Conservation (phyloP, 2,797 vertebrate species). For the Hozukius guyotensis region DNA sequence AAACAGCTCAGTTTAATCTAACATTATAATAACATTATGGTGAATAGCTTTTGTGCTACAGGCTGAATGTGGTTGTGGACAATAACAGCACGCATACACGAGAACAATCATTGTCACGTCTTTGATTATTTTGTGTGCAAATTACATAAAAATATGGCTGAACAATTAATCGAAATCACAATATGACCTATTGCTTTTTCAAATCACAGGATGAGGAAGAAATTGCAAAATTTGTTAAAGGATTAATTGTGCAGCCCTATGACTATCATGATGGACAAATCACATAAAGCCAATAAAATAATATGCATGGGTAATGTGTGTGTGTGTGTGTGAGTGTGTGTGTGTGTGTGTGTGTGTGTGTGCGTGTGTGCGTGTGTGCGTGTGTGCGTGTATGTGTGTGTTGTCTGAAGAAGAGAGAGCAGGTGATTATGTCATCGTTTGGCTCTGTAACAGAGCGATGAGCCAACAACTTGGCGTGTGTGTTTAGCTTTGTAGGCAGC, state of each 20-base stretch:
- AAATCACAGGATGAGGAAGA: no score
- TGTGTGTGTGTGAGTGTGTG: no score
- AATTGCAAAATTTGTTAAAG: no score
- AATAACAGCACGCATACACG: neutral
- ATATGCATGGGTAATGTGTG: neutral
- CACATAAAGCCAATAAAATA: neutral
- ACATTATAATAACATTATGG: neutral
- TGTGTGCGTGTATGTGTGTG: neutral
- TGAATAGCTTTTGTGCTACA: neutral
- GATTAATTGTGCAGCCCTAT: neutral
- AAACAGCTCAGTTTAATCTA: neutral
- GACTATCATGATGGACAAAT: neutral
- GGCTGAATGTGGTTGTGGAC: neutral
- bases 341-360: neutral
- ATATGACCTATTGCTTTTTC: no score
- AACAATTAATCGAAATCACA: no score
- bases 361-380: no score
- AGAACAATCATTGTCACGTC: neutral
- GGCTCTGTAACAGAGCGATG: slow-evolving; percentile 43
- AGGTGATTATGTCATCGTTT: slow-evolving; percentile 68
- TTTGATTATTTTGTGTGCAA: neutral
- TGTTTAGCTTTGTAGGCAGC: slow-evolving; percentile 28
- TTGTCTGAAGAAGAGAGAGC: slow-evolving; percentile 29
- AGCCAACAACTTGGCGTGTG: slow-evolving; percentile 38
- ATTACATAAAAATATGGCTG: neutral